Evolutionary conservation across 35 echinoderm and acorn worm species (phyloP), one percentile per base, ranked within the genome.

Genomic region (Hemicentrotus pulcherrimus): DNA sequence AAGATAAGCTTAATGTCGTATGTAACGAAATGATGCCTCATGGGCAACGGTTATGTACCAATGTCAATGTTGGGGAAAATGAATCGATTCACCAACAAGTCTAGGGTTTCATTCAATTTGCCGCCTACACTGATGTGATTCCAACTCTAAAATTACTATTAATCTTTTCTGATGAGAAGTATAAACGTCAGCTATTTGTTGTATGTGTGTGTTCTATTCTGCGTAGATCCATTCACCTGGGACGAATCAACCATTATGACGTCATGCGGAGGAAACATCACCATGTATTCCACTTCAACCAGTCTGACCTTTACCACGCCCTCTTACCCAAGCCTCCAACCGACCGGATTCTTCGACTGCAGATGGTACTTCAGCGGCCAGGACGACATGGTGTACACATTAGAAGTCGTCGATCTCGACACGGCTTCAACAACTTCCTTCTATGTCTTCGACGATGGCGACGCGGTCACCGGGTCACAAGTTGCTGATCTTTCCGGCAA

Each of bases 301-400:
- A 93, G 91, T 93, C 48, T 93, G 46, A 58, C 48, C 46, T 55
- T 93, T 16, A 48, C 91, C 32, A 55, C 91, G n/a, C 91, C 91
- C 11, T 55, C 30, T 93, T 93, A 93, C 48, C 91, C 91, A 47
- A 93, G 48, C 91, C n/a, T 48, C 48, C 48, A 47, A 93, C 91
- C 91, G 3, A 28, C 35, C 30, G 91, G 91, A 48, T 31, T 24
- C 13, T 93, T 93, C 91, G 91, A 93, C 45, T 93, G 91, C 46
- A 47, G 45, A 58, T 93, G 91, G 91, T 93, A 47, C 12, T 93
- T 93, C 48, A 58, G 48, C 11, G 91, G 91, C 10, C 47, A 32
- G 19, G 14, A 93, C 9, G 91, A 31, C 91, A 93, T 50, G 48
- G 48, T n/a, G 48, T 93, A 18, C 48, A 31, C 48, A 2, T 31